Evolutionary conservation across 2,113 vertebrate species (phyloP).

Genomic region (Chunga burmeisteri): DNA sequence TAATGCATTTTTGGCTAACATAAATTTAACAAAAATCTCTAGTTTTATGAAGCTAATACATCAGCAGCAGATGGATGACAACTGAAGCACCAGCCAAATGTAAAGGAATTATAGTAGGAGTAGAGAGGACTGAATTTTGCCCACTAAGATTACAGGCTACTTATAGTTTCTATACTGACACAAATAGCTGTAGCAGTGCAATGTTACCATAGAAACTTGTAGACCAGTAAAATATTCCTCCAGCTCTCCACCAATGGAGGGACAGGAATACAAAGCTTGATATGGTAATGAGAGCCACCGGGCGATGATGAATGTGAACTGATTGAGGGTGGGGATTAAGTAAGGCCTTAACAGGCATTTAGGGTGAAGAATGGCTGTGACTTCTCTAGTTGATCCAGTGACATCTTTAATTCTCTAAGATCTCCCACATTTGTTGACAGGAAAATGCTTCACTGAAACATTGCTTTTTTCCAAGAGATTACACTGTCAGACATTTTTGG

Average conservation of each 20-base stretch:
- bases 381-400: background rate
- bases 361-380: background rate
- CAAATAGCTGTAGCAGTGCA: constrained; percentile 60
- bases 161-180: constrained; percentile 71
- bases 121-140: background rate
- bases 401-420: background rate
- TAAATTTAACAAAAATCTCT: constrained; percentile 10
- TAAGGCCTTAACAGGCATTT: constrained; percentile 11
- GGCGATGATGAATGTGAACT: constrained; percentile 26
- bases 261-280: constrained; percentile 22
- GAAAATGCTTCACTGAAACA: background rate
- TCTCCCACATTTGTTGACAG: background rate
- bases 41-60: background rate
- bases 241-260: constrained; percentile 41
- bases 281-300: constrained; percentile 43
- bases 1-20: background rate
- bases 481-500: background rate
- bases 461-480: background rate
- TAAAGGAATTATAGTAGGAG: constrained; percentile 1
- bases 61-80: constrained; percentile 16
- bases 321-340: constrained; percentile 50
- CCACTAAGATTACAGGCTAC: constrained; percentile 58
- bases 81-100: constrained; percentile 4
- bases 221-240: constrained; percentile 59
- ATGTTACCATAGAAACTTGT: constrained; percentile 72